phyloP scores from a whole-genome alignment of 1,140 invertebrate genomes.

The Eulimnadia texana region DNA sequence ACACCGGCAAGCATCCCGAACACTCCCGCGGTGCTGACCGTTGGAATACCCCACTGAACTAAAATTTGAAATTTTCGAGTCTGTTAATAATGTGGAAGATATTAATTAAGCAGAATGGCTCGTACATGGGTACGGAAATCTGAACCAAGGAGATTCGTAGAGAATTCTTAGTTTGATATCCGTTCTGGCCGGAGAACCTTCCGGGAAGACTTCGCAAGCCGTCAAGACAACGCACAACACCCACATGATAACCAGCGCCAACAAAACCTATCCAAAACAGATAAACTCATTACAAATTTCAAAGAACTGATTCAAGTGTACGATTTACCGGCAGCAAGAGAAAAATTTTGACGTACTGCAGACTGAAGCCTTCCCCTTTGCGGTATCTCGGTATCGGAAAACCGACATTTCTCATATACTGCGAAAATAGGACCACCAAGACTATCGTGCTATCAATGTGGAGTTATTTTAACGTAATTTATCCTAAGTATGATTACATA shows the following conservation, averaged over 20 bases:
- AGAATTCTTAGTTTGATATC: constrained; percentile 60
- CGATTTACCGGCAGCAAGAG: constrained; percentile 58
- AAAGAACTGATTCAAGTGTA: constrained; percentile 1
- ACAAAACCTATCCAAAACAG: constrained; percentile 42
- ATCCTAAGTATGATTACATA: constrained; percentile 21
- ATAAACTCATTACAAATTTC: background rate
- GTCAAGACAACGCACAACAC: constrained; percentile 58
- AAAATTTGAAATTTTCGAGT: background rate
- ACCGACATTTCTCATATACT: constrained; percentile 53
- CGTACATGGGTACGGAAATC: constrained; percentile 65
- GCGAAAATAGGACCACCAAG: constrained; percentile 64
- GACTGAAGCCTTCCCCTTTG: constrained; percentile 38
- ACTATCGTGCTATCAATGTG: constrained; percentile 56
- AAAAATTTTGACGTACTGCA: constrained; percentile 43
- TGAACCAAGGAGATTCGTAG: constrained; percentile 59
- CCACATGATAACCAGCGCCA: constrained; percentile 70
- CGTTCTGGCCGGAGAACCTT: constrained; percentile 54
- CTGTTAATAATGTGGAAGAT: background rate
- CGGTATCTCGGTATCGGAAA: constrained; percentile 46
- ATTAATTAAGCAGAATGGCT: constrained; percentile 13
- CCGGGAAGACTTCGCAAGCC: constrained; percentile 42
- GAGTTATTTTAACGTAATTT: background rate
- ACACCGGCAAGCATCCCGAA: constrained; percentile 72
- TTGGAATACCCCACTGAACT: constrained; percentile 76
- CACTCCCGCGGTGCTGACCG: constrained; percentile 53